A percentile compares a stretch with the other conserved stretches of the same genome.
phyloP scores from a whole-genome alignment of 2,797 vertebrate species.

The Ciconia nigra region DNA sequence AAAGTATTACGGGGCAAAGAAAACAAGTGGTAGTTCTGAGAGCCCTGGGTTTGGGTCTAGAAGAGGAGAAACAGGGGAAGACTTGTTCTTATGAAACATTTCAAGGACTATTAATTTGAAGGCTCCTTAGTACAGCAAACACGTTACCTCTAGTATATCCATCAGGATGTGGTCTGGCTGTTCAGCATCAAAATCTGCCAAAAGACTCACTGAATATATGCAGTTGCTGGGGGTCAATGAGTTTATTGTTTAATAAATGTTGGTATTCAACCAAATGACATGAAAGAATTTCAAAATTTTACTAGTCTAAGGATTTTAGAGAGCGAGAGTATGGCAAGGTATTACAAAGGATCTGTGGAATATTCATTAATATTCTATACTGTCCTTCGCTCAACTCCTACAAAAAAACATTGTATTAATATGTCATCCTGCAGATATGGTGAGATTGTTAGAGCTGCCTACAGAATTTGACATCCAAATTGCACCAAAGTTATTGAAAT shows the following conservation, averaged over 20 bases:
- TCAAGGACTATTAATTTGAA: background rate
- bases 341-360: background rate
- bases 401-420: background rate
- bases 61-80: background rate
- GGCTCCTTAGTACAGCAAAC: background rate
- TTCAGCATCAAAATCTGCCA: background rate
- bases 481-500: background rate
- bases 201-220: background rate
- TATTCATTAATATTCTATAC: background rate
- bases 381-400: background rate
- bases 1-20: background rate
- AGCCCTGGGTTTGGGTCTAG: background rate
- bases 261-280: background rate
- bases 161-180: background rate
- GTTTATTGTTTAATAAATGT: background rate
- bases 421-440: background rate
- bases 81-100: background rate
- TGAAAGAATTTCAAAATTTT: background rate
- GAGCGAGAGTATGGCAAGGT: background rate
- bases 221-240: background rate
- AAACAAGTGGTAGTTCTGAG: background rate
- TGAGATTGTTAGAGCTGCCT: background rate
- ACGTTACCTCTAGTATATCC: background rate
- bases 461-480: background rate
- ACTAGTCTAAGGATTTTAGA: background rate